Evolutionary conservation across 2,113 vertebrate species (phyloP).

Genomic region (Salvelinus fontinalis): DNA sequence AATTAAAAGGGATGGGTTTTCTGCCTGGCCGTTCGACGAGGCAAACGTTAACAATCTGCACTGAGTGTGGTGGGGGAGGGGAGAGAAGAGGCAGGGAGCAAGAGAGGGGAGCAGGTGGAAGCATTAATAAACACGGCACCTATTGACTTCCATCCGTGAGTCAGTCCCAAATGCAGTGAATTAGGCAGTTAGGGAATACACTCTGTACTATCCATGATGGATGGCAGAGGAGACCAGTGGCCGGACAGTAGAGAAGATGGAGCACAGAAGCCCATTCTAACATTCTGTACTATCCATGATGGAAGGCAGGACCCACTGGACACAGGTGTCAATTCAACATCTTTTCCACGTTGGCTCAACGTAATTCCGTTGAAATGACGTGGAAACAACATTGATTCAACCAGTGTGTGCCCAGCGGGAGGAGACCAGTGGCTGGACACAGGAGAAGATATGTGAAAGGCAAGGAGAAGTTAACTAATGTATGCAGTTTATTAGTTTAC

Average conservation of each 20-base stretch:
- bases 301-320: background rate
- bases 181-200: slow-evolving; percentile 29
- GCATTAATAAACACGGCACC: slow-evolving; percentile 57
- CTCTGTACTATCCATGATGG: slow-evolving; percentile 29
- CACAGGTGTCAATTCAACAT: background rate
- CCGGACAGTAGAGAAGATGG: background rate
- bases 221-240: slow-evolving; percentile 20
- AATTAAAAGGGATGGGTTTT: slow-evolving; percentile 43
- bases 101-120: background rate
- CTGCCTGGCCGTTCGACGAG: slow-evolving; percentile 43
- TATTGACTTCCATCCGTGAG: slow-evolving; percentile 54
- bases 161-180: slow-evolving; percentile 26
- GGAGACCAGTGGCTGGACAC: background rate
- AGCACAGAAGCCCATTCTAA: slow-evolving; percentile 2
- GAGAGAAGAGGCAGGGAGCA: background rate
- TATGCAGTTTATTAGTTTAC: background rate
- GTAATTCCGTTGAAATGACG: no score
- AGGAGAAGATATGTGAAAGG: background rate
- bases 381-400: no score
- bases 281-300: no score
- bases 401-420: background rate
- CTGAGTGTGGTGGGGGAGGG: background rate
- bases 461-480: background rate
- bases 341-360: no score
- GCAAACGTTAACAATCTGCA: slow-evolving; percentile 30